Percentiles rank a stretch among this genome's conserved stretches.
phyloP scores from a whole-genome alignment of 2,797 vertebrate species.

The Pachyuromys duprasi region DNA sequence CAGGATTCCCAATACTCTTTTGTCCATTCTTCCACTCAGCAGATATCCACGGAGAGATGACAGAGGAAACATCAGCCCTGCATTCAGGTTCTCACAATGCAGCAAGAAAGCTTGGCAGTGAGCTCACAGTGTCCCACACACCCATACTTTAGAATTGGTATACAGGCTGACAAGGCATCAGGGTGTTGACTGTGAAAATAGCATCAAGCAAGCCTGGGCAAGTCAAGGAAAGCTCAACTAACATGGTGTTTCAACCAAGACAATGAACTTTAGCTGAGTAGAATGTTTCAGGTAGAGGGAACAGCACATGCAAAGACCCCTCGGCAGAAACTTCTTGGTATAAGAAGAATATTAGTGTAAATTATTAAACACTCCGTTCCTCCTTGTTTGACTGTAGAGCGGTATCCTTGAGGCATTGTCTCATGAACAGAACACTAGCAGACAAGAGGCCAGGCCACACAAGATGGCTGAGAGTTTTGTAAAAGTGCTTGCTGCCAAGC shows the following conservation, averaged over 20 bases:
- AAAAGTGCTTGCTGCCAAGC: neutral
- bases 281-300: neutral
- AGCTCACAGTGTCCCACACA: neutral
- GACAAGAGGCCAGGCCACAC: neutral
- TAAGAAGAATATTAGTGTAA: neutral
- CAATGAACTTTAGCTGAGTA: neutral
- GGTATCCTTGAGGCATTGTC: constrained; percentile 13
- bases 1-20: neutral
- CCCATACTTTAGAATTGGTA: neutral
- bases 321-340: neutral
- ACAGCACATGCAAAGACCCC: neutral
- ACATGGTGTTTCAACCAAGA: neutral
- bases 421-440: neutral
- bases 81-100: neutral
- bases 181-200: neutral
- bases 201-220: neutral
- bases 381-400: neutral
- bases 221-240: neutral
- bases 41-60: neutral
- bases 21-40: neutral
- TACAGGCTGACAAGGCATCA: neutral
- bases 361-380: neutral
- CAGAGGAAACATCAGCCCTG: neutral
- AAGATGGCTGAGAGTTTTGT: neutral
- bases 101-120: neutral